Percentiles rank a stretch among this genome's conserved stretches.
Evolutionary conservation across 1,140 invertebrate genomes (phyloP).

Genomic region (Solen grandis): DNA sequence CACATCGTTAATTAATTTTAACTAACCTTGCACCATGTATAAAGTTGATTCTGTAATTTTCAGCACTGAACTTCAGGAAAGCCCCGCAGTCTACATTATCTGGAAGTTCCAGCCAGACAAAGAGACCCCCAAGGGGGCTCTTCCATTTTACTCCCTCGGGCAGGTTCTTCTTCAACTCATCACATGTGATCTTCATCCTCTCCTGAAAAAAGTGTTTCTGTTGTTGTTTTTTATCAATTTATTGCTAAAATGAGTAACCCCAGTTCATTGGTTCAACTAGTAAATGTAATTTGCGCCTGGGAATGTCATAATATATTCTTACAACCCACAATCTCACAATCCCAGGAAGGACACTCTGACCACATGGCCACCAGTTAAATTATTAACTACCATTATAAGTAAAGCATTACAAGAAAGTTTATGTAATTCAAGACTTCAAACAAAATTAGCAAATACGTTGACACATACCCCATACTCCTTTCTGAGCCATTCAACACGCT

Average conservation of each 20-base stretch:
- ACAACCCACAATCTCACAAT: background rate
- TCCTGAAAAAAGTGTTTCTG: slow-evolving; percentile 20
- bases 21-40: slow-evolving; percentile 79
- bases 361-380: background rate
- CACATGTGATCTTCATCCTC: slow-evolving; percentile 37
- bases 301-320: background rate
- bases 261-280: too few relatives aligned
- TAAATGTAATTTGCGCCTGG: background rate
- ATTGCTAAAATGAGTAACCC: too few relatives aligned
- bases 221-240: background rate
- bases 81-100: slow-evolving; percentile 75
- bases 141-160: slow-evolving; percentile 33
- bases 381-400: background rate
- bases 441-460: background rate
- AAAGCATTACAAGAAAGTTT: background rate
- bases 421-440: background rate
- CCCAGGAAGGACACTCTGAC: background rate
- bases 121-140: slow-evolving; percentile 83
- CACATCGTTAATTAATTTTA: background rate
- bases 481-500: slow-evolving; percentile 81
- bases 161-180: slow-evolving; percentile 5
- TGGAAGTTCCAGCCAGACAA: slow-evolving; percentile 84
- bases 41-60: slow-evolving; percentile 80
- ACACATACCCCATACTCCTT: slow-evolving; percentile 77
- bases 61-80: slow-evolving; percentile 79